Evolutionary conservation across 2,113 vertebrate species (phyloP), one percentile per base, ranked within the genome.

Genomic region (Chelonoidis abingdonii): DNA sequence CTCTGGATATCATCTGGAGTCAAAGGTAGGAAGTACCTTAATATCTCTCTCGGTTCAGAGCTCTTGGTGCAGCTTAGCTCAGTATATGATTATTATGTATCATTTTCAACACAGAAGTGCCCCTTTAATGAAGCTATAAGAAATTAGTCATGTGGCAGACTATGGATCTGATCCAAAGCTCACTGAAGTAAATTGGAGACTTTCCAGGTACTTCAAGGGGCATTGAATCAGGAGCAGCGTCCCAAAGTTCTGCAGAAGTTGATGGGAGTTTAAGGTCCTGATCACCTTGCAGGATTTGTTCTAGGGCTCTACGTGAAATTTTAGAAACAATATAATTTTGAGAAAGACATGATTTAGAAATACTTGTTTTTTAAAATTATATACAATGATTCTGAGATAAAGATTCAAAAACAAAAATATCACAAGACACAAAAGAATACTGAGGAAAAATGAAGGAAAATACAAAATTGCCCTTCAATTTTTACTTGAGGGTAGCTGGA

Each of bases 401-500:
- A 31, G 44, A 85, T 49, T 59, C 22, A 94, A 84, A 75, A 2
- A 31, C 24, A 92, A 90, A 84, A 93, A 79, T 35, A 93, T 49
- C n/a, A 12, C 76, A 49, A 83, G 22, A 85, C 10, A 89, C 75
- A 86, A 22, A 72, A 81, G 83, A 50, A 53, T 10, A 49, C 1
- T 0, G 3, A 95, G 31, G 44, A 57, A 87, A 96, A 86, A 82
- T 49, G 19, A 54, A 85, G 85, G 80, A 54, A 93, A 89, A 90
- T n/a, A 1, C 9, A 89, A 49, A 35, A 14, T 86, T 81, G 56
- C 89, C 21, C 81, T 83, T 52, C 44, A 47, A 29, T 29, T 95
- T 96, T 87, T 47, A 38, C 90, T 94, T 92, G 92, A 89, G 92
- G 3, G 65, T 89, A 93, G 25, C 53, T 76, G 65, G 79, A 81